A percentile compares a stretch with the other conserved stretches of the same genome.
Conservation (phyloP, 2,888 invertebrate genomes). For the Aphidius colemani region DNA sequence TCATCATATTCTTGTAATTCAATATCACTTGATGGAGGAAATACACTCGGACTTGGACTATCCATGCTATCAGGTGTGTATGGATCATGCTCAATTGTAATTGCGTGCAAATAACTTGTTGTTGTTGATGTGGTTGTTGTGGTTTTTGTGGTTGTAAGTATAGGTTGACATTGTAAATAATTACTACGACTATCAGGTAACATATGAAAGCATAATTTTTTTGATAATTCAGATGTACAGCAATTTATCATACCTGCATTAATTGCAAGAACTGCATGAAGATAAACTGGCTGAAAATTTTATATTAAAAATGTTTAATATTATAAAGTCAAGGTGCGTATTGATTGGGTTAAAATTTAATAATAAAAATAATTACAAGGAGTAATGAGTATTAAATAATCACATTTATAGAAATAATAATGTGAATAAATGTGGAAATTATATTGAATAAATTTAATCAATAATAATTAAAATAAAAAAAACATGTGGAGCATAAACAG, state of each 20-base stretch:
- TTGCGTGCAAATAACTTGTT: conserved; percentile 64
- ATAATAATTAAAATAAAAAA: conserved; percentile 31
- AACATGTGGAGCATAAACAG: conserved; percentile 41
- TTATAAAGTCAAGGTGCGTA: too few relatives aligned
- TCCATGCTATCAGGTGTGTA: conserved; percentile 85
- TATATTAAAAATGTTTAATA: too few relatives aligned
- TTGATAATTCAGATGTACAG: conserved; percentile 59
- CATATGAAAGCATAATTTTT: conserved; percentile 56
- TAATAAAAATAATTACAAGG: conserved; percentile 28
- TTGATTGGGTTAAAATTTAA: conserved; percentile 30
- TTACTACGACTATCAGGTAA: conserved; percentile 57
- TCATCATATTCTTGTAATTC: conserved; percentile 30
- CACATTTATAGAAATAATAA: too few relatives aligned
- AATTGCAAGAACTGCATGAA: conserved; percentile 71
- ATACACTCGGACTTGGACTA: conserved; percentile 70
- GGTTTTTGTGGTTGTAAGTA: conserved; percentile 2
- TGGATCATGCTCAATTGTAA: conserved; percentile 68
- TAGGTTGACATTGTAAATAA: conserved; percentile 18
- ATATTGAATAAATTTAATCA: not conserved
- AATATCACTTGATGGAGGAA: conserved; percentile 28
- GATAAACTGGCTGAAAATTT: conserved; percentile 77
- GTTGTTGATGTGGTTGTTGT: conserved; percentile 42
- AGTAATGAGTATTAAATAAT: not conserved
- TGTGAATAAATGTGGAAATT: too few relatives aligned
- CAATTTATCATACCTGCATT: conserved; percentile 79